A percentile compares a stretch with the other conserved stretches of the same genome.
Conservation (phyloP, 1,140 invertebrate species). For the Cryptotermes secundus region DNA sequence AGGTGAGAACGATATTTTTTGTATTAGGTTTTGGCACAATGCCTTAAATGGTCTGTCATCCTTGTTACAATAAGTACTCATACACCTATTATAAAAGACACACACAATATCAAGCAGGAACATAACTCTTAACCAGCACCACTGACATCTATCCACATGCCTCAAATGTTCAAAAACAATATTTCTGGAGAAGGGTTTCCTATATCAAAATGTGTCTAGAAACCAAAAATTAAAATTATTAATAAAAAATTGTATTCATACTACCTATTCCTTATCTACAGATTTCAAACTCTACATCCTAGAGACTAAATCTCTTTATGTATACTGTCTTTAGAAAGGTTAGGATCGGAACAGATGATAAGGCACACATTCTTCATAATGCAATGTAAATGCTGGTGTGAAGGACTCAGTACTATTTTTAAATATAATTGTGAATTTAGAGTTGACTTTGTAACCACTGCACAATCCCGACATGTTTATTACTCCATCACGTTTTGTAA, state of each 20-base stretch:
- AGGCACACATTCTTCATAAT: background rate
- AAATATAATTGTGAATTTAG: background rate
- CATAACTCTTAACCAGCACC: background rate
- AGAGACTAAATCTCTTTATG: conserved; percentile 16
- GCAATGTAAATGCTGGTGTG: background rate
- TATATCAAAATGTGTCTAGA: background rate
- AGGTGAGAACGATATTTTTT: no score
- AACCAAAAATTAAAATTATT: background rate
- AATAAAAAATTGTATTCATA: background rate
- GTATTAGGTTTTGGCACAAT: no score
- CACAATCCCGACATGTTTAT: background rate
- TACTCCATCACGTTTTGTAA: background rate
- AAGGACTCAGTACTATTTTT: background rate
- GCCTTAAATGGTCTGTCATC: no score
- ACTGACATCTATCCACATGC: background rate
- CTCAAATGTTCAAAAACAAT: background rate
- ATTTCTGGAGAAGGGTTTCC: background rate
- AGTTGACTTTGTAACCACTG: background rate
- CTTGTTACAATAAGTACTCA: background rate
- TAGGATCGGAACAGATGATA: background rate
- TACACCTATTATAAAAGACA: no score
- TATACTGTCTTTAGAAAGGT: conserved; percentile 1
- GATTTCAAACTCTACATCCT: background rate
- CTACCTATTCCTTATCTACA: background rate
- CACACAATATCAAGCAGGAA: background rate